A percentile compares a stretch with the other conserved stretches of the same genome.
Evolutionary conservation across 2,113 vertebrate genomes (phyloP).

Genomic region (Bubo scandiacus): DNA sequence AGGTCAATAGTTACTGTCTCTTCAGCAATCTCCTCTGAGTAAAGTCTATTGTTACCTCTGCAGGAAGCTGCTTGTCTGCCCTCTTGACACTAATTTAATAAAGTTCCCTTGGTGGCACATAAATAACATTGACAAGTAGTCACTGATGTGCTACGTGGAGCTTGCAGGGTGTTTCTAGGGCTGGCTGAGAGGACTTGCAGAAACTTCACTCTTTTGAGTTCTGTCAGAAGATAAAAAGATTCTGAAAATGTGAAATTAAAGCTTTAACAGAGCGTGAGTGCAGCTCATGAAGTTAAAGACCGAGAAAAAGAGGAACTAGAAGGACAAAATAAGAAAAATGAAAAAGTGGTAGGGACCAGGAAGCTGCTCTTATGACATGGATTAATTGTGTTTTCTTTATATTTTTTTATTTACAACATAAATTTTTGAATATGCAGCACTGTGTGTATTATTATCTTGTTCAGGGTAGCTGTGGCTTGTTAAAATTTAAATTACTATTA

Average conservation of each 20-base stretch:
- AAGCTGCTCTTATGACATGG: background rate
- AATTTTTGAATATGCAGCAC: background rate
- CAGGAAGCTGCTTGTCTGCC: slow-evolving; percentile 26
- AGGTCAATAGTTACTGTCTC: slow-evolving; percentile 55
- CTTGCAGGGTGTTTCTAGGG: background rate
- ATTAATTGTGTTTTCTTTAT: background rate
- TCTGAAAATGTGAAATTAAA: background rate
- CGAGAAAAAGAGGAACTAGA: background rate
- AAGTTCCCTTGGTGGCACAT: slow-evolving; percentile 11
- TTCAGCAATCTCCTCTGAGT: slow-evolving; percentile 1
- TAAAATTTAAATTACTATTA: background rate
- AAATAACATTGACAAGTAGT: background rate
- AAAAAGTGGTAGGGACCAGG: background rate
- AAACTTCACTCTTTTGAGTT: background rate
- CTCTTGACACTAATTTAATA: slow-evolving; percentile 15
- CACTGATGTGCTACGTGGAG: background rate
- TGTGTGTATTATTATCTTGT: background rate
- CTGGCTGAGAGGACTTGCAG: background rate
- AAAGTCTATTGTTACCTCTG: slow-evolving; percentile 3
- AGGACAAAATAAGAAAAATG: background rate
- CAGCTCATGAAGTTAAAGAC: background rate
- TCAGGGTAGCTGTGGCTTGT: background rate
- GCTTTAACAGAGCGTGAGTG: background rate
- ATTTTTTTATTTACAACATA: background rate
- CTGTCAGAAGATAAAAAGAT: background rate